Evolutionary conservation across 1,140 invertebrate species (phyloP).

Genomic region (Ips nitidus): DNA sequence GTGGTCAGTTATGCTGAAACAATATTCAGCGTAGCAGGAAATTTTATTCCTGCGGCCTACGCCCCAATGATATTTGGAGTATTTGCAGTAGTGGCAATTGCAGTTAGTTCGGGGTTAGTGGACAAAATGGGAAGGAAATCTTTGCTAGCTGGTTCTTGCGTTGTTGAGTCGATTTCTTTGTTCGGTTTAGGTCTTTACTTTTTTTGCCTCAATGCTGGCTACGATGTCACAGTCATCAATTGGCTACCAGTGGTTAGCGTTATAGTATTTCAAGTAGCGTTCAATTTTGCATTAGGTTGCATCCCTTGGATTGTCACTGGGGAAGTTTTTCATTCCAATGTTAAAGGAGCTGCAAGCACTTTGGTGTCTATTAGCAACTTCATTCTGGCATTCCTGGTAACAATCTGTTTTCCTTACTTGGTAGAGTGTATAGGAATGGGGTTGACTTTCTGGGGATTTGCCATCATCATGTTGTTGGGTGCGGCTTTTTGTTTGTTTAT

Average conservation of each 20-base stretch:
- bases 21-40: conserved; percentile 67
- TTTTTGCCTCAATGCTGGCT: conserved; percentile 4
- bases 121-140: conserved; percentile 64
- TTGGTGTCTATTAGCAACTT: conserved; percentile 75
- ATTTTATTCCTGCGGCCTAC: conserved; percentile 53
- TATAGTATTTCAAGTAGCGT: conserved; percentile 37
- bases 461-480: conserved; percentile 62
- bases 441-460: conserved; percentile 78
- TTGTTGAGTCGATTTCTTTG: conserved; percentile 57
- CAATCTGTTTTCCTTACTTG: conserved; percentile 69
- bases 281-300: conserved; percentile 67
- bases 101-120: conserved; percentile 17
- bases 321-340: conserved; percentile 75
- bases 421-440: conserved; percentile 62
- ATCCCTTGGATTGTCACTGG: conserved; percentile 81
- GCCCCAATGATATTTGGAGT: conserved; percentile 57
- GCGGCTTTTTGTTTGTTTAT: conserved; percentile 56
- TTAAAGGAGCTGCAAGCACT: conserved; percentile 71
- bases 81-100: conserved; percentile 11
- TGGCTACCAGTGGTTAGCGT: conserved; percentile 40
- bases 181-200: conserved; percentile 31
- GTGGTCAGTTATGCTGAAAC: conserved; percentile 76
- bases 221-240: conserved; percentile 14
- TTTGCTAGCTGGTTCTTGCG: conserved; percentile 68
- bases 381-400: conserved; percentile 75